Evolutionary conservation across 2,113 vertebrate genomes (phyloP).

Genomic region (Oncorhynchus nerka): DNA sequence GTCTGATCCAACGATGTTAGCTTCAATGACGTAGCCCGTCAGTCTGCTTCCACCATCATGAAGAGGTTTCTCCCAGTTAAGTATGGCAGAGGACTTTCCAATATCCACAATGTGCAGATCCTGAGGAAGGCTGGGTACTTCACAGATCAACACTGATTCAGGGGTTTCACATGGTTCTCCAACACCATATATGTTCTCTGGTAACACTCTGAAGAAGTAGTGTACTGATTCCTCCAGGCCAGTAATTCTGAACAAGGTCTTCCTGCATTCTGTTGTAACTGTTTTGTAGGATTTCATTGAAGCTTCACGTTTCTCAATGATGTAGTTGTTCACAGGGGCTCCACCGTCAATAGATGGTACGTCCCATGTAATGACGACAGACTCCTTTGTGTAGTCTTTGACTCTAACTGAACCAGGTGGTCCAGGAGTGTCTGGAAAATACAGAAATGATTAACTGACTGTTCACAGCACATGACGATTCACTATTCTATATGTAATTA

Average conservation of each 20-base stretch:
- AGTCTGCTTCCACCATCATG: slow-evolving; percentile 91
- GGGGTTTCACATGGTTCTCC: slow-evolving; percentile 91
- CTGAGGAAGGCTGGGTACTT: slow-evolving; percentile 88
- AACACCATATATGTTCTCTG: slow-evolving; percentile 97
- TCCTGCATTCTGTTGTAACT: slow-evolving; percentile 93
- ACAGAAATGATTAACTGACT: not conserved
- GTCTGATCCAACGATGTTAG: slow-evolving; percentile 89
- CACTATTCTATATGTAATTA: not conserved
- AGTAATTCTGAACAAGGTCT: slow-evolving; percentile 89
- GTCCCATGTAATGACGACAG: slow-evolving; percentile 96
- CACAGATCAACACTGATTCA: slow-evolving; percentile 89
- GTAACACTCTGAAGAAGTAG: slow-evolving; percentile 96
- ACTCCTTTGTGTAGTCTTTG: slow-evolving; percentile 95
- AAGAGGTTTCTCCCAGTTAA: slow-evolving; percentile 90
- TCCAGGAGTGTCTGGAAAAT: slow-evolving; percentile 88
- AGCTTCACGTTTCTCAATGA: slow-evolving; percentile 95
- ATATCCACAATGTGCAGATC: slow-evolving; percentile 85
- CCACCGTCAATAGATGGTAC: slow-evolving; percentile 91
- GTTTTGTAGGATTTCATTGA: slow-evolving; percentile 97
- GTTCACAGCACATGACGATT: not conserved
- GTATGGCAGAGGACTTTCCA: slow-evolving; percentile 86
- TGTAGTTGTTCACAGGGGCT: slow-evolving; percentile 93
- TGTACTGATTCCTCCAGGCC: slow-evolving; percentile 86
- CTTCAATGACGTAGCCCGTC: slow-evolving; percentile 89
- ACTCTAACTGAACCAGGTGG: slow-evolving; percentile 87